These are phyloP conservation scores for Paratilapia polleni DNA, from an alignment of 2,113 vertebrate genomes.

Conservation along the genomic window DNA sequence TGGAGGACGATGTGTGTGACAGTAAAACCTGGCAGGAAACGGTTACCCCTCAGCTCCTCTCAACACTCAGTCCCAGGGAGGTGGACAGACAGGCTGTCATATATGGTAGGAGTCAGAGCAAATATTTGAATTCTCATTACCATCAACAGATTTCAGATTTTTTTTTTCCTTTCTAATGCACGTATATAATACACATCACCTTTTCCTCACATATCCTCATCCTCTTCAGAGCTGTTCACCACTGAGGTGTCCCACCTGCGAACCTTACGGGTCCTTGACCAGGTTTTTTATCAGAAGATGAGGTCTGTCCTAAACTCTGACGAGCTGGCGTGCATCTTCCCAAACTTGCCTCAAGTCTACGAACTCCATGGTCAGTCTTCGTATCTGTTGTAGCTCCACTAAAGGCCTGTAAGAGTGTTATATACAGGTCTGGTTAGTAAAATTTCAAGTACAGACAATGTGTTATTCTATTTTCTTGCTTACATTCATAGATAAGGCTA, in stretches of 20 bases:
- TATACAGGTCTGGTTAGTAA: background rate
- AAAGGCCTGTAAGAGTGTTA: background rate
- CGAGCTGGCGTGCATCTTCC: slow-evolving; percentile 90
- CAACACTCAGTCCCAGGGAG: slow-evolving; percentile 82
- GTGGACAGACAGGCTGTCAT: slow-evolving; percentile 94
- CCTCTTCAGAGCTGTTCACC: slow-evolving; percentile 86
- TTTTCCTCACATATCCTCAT: background rate
- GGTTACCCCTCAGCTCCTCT: slow-evolving; percentile 81
- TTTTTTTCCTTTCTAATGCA: background rate
- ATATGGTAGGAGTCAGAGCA: slow-evolving; percentile 80
- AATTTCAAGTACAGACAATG: background rate
- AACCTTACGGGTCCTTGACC: slow-evolving; percentile 88
- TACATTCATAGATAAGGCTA: background rate
- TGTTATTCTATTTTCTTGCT: too few relatives aligned
- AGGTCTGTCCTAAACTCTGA: slow-evolving; percentile 83
- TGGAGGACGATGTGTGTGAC: slow-evolving; percentile 88
- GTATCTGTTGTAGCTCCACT: background rate
- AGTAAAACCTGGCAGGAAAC: slow-evolving; percentile 91
- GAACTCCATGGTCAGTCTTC: slow-evolving; percentile 89
- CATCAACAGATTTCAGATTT: background rate
- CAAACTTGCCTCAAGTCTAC: slow-evolving; percentile 90
- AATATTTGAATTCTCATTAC: background rate
- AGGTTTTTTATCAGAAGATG: slow-evolving; percentile 92
- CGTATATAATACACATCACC: background rate
- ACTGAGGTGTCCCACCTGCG: slow-evolving; percentile 91